phyloP scores from a whole-genome alignment of 2,797 vertebrate genomes.

The Mormyrops boulengeri region DNA sequence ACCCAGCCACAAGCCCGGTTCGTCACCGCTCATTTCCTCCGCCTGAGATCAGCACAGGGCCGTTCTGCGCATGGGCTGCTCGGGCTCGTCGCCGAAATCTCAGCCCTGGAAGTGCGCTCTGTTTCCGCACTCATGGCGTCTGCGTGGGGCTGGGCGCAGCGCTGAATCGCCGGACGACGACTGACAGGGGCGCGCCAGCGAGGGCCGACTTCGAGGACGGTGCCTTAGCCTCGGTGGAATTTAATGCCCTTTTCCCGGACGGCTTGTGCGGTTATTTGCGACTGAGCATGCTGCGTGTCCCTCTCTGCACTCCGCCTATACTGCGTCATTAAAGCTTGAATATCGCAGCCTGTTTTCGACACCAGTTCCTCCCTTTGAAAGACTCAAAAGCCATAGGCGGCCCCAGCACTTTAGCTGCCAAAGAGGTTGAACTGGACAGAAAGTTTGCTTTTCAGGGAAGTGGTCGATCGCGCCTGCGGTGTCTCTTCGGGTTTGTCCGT shows the following conservation, averaged over 20 bases:
- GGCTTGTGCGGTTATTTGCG: background rate
- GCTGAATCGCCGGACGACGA: background rate
- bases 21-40: background rate
- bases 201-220: background rate
- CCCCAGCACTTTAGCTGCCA: background rate
- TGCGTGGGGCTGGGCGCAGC: background rate
- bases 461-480: background rate
- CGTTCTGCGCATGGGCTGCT: slow-evolving; percentile 14
- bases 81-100: slow-evolving; percentile 3
- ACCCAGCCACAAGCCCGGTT: background rate
- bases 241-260: background rate
- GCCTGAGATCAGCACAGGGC: background rate
- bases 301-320: background rate
- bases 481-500: background rate
- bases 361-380: background rate
- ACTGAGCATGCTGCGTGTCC: background rate
- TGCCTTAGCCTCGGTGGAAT: background rate
- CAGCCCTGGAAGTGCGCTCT: background rate
- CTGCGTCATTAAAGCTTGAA: slow-evolving; percentile 15
- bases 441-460: slow-evolving; percentile 14
- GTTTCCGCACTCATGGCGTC: slow-evolving; percentile 21
- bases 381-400: slow-evolving; percentile 5
- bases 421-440: background rate
- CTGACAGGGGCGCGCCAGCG: background rate
- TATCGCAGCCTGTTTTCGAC: background rate